Evolutionary conservation across 2,797 vertebrate genomes (phyloP), one percentile per base, ranked within the genome.

Genomic region (Halcyon chelicuti): DNA sequence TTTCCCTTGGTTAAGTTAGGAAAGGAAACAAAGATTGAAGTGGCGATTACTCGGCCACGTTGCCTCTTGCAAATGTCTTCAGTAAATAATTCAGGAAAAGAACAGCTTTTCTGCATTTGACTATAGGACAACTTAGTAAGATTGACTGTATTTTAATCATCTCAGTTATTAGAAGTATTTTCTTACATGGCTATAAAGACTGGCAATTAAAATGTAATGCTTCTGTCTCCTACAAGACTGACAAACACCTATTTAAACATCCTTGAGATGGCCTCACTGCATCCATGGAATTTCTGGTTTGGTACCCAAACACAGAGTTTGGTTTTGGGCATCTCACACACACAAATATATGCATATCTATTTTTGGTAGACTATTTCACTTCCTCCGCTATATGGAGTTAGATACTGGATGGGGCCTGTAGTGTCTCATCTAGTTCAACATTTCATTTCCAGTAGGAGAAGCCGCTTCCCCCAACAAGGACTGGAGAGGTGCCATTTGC

Each of bases 81-180:
- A 74, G 67, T 93, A 88, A 97, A 95, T 88, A 85, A 94, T 95
- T 96, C 16, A 79, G 63, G 67, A 67, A 60, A 88, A 86, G 2
- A 91, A 93, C 90, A 55, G 26, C 49, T 93, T 95, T 9, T 39
- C 44, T 74, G 54, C 66, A 23, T 88, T 94, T 5, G 14, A 55
- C 65, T 88, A 15, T 75, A 71, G 46, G 35, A 72, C 11, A 12
- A 16, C 54, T 78, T 90, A 47, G 51, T 49, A 65, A 91, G 82
- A 96, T 66, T 90, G 79, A 92, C 68, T 83, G 14, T 31, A 75
- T 93, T 95, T 96, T 90, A 88, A 94, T 95, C 39, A 63, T 88
- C 73, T 77, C 71, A 31, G 60, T 89, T 92, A 76, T 67, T 97
- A 65, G 58, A 74, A 93, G 21, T 87, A 39, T 77, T 94, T 89